Evolutionary conservation across 2,888 invertebrate genomes (phyloP).

Genomic region (Andrena camellia): DNA sequence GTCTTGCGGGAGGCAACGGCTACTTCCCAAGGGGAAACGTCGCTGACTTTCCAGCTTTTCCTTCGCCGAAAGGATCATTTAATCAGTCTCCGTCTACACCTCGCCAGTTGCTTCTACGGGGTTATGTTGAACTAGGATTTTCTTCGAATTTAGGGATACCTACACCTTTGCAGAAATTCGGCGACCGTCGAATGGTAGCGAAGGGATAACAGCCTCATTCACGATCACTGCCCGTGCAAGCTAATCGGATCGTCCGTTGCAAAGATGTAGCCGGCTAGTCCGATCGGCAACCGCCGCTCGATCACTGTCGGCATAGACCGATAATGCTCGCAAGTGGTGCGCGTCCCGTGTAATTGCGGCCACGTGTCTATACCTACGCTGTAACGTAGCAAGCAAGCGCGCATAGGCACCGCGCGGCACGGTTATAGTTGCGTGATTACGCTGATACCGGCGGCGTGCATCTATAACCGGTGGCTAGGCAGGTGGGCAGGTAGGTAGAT

Average conservation of each 20-base stretch:
- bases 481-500: constrained; percentile 40
- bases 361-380: not conserved
- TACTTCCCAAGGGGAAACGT: constrained; percentile 38
- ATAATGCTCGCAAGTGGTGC: not conserved
- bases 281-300: constrained; percentile 38
- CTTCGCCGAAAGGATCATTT: not conserved
- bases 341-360: not conserved
- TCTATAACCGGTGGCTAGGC: constrained; percentile 22
- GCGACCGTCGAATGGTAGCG: too few relatives aligned
- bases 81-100: not conserved
- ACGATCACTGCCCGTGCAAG: not conserved
- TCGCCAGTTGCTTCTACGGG: not conserved
- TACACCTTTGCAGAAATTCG: too few relatives aligned
- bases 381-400: not conserved
- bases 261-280: not conserved
- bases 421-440: constrained; percentile 35
- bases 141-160: too few relatives aligned
- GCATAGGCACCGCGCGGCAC: not conserved
- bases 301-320: constrained; percentile 44
- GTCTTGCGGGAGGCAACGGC: constrained; percentile 45
- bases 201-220: not conserved
- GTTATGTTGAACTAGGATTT: too few relatives aligned
- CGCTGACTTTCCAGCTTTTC: constrained; percentile 51
- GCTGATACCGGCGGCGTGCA: constrained; percentile 24
- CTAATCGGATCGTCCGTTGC: not conserved